Evolutionary conservation across 2,113 vertebrate genomes (phyloP), one percentile per base, ranked within the genome.

Genomic region (Alethe diademata): DNA sequence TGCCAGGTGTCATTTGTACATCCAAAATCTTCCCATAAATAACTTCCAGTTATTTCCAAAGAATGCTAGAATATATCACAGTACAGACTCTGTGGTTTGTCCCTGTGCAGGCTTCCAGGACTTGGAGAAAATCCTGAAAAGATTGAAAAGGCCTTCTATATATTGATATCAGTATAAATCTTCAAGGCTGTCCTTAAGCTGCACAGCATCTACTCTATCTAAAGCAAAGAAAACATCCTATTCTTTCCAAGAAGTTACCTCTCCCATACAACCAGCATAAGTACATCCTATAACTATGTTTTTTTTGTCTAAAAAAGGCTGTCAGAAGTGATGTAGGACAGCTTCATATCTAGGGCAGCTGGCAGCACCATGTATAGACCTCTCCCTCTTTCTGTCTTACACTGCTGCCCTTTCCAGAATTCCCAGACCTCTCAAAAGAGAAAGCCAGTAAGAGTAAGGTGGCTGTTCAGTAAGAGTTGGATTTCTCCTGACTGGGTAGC

Each of bases 301-400:
- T 57, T 48, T 57, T n/a, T 31, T 29, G 50, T 31, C 26, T 8
- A 35, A 58, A 12, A 71, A 66, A 48, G 45, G 8, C 4, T 83
- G 50, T 62, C 38, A 40, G 45, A 70, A 60, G 58, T 54, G 29
- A 29, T 51, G 5, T 38, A 35, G 23, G 19, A 78, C 25, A 69
- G 18, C 18, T 61, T 82, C 3, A 2, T 73, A 11, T 50, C 7
- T 35, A 31, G 38, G 48, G 42, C 18, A 58, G 23, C 54, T 76
- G 67, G 15, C 54, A 91, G 73, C 23, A 22, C 26, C 8, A 3
- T 0, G 0, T 15, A 1, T 3, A 57, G 36, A 35, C 25, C 16
- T 80, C 33, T 92, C 42, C 36, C 16, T 38, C 12, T 62, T 62
- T 72, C 11, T 38, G 24, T 70, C 33, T 70, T 54, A 2, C 5